A percentile compares a stretch with the other conserved stretches of the same genome.
These are phyloP conservation scores for Lycophotia porphyrea DNA, from an alignment of 2,888 invertebrate genomes.

Conservation along the genomic window DNA sequence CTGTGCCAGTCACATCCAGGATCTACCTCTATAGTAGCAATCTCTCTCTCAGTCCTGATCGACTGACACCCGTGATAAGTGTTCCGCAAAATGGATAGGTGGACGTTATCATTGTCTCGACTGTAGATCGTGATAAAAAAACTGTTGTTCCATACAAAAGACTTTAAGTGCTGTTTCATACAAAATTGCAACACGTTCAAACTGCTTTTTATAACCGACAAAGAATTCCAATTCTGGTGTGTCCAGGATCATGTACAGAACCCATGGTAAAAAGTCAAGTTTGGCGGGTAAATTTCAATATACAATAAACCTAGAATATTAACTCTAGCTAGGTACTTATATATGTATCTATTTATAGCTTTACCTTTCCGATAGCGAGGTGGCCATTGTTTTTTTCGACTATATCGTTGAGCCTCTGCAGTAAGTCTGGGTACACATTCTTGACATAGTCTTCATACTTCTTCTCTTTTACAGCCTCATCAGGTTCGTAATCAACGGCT, in stretches of 20 bases:
- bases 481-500: constrained; percentile 63
- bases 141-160: too few species aligned
- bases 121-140: neutral
- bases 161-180: neutral
- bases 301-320: neutral
- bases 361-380: constrained; percentile 72
- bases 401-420: constrained; percentile 68
- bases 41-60: too few species aligned
- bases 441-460: constrained; percentile 65
- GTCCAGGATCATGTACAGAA: neutral
- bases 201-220: neutral
- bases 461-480: constrained; percentile 64
- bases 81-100: neutral
- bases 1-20: neutral
- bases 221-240: neutral
- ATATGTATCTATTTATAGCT: neutral
- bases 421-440: constrained; percentile 66
- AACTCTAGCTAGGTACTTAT: neutral
- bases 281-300: neutral
- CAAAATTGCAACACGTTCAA: neutral
- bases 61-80: too few species aligned
- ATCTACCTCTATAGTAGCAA: neutral
- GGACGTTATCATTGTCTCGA: neutral
- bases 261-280: neutral
- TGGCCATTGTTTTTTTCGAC: constrained; percentile 71